phyloP scores from a whole-genome alignment of 2,113 vertebrate species.

The Onychostruthus taczanowskii region DNA sequence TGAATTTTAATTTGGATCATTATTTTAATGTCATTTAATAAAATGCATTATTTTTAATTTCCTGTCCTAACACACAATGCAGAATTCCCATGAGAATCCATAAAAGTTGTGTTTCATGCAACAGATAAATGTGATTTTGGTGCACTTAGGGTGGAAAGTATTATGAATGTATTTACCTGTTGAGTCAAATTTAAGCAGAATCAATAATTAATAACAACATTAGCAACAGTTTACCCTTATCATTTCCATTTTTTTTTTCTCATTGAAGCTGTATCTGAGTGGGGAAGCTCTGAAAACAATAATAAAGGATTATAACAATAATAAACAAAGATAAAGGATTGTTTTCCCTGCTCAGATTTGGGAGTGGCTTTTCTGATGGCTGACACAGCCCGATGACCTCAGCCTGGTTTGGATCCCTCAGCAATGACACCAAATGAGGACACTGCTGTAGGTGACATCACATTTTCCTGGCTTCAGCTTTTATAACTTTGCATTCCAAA shows the following conservation, averaged over 20 bases:
- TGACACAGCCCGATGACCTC: background rate
- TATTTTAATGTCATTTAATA: background rate
- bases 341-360: background rate
- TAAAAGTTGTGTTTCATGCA: background rate
- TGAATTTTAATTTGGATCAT: background rate
- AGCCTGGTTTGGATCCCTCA: background rate
- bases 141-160: background rate
- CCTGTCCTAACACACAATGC: background rate
- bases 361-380: background rate
- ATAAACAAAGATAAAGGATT: background rate
- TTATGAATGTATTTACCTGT: background rate
- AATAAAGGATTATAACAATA: too few species aligned
- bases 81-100: background rate
- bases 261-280: background rate
- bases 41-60: background rate
- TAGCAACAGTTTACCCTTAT: background rate
- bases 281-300: background rate
- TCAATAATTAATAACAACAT: background rate
- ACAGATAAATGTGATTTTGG: background rate
- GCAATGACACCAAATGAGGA: background rate
- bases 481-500: background rate
- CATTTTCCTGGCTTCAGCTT: background rate
- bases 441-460: background rate
- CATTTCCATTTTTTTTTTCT: background rate
- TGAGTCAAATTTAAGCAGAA: background rate